These are phyloP conservation scores for Diabrotica balteata DNA, from an alignment of 2,888 invertebrate species.

Conservation along the genomic window DNA sequence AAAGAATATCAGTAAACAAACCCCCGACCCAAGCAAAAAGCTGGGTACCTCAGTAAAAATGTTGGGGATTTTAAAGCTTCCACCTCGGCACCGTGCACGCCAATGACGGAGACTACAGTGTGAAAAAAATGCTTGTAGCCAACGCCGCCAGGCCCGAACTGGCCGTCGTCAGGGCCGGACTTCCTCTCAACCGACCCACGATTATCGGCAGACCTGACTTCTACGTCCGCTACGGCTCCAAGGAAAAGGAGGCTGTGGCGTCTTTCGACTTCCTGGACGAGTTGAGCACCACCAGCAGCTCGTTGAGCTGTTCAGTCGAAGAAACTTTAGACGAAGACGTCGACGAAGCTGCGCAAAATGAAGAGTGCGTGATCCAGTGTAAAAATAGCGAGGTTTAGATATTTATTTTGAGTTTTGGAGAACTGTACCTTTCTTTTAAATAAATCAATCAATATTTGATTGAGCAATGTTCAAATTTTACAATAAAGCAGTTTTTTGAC, in stretches of 20 bases:
- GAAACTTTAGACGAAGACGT: constrained; percentile 38
- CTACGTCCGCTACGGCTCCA: constrained; percentile 79
- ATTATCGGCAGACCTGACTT: constrained; percentile 80
- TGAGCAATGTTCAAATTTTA: too few species aligned
- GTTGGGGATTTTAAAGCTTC: constrained; percentile 59
- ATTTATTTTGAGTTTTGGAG: background rate
- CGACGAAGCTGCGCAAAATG: constrained; percentile 5
- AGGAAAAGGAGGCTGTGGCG: constrained; percentile 79
- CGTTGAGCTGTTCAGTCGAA: constrained; percentile 50
- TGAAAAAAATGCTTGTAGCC: constrained; percentile 62
- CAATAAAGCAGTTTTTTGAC: too few species aligned
- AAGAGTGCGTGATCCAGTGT: constrained; percentile 24
- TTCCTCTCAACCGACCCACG: constrained; percentile 67
- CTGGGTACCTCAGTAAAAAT: constrained; percentile 53
- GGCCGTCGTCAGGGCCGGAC: constrained; percentile 65
- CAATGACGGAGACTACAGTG: constrained; percentile 60
- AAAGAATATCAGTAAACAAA: constrained; percentile 35
- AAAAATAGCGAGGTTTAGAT: constrained; percentile 44
- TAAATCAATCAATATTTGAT: too few species aligned
- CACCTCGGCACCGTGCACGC: constrained; percentile 60
- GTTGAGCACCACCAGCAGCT: constrained; percentile 57
- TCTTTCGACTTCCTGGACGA: constrained; percentile 83
- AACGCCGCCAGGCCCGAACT: constrained; percentile 66
- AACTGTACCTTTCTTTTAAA: too few species aligned
- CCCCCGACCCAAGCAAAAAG: constrained; percentile 16